phyloP scores from a whole-genome alignment of 2,888 invertebrate species.

The Oscheius sp. region DNA sequence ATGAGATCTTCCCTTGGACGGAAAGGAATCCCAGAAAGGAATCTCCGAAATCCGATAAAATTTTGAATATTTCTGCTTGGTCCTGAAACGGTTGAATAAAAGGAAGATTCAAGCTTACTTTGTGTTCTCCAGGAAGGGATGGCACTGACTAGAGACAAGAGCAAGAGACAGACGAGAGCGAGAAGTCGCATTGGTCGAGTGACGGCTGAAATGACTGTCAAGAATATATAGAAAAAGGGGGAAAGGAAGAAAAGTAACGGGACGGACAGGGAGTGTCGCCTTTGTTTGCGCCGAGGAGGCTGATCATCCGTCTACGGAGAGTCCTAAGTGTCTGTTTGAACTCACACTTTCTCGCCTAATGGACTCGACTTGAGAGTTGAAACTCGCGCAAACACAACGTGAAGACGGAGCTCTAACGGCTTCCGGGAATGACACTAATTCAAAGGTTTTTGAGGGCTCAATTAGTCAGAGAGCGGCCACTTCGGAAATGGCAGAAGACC shows the following conservation, averaged over 20 bases:
- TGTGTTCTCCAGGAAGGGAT: slow-evolving; percentile 13
- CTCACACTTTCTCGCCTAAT: slow-evolving; percentile 32
- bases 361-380: slow-evolving; percentile 12
- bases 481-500: too few relatives aligned
- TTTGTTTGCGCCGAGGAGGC: slow-evolving; percentile 27
- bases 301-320: slow-evolving; percentile 22
- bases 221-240: background rate
- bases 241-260: slow-evolving; percentile 3
- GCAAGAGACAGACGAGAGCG: background rate
- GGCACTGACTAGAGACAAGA: background rate
- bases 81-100: slow-evolving; percentile 2
- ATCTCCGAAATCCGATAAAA: slow-evolving; percentile 25
- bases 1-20: slow-evolving; percentile 25
- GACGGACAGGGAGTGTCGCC: slow-evolving; percentile 19
- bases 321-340: slow-evolving; percentile 34
- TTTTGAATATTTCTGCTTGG: slow-evolving; percentile 20
- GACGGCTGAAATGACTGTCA: background rate
- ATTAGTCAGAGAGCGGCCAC: too few relatives aligned
- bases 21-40: slow-evolving; percentile 27
- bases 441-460: too few relatives aligned
- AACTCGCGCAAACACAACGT: background rate
- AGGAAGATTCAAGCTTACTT: background rate
- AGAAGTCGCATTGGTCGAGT: slow-evolving; percentile 4
- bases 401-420: too few relatives aligned
- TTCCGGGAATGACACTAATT: too few relatives aligned